These are phyloP conservation scores for Bubo scandiacus DNA, from an alignment of 2,113 vertebrate genomes.

Conservation along the genomic window DNA sequence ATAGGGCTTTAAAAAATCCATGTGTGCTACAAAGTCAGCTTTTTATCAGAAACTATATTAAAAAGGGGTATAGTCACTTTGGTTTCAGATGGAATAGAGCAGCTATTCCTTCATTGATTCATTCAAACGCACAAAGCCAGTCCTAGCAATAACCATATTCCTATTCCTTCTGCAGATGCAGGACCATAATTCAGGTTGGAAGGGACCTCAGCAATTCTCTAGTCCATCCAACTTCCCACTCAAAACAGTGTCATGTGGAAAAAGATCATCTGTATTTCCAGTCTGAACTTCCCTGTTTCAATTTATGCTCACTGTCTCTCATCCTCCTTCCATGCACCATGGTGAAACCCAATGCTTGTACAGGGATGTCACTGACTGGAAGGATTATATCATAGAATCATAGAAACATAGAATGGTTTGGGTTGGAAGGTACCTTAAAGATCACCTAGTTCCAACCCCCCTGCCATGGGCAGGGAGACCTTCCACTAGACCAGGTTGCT, in stretches of 20 bases:
- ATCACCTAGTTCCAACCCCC: no score
- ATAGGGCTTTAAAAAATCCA: not conserved
- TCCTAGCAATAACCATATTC: not conserved
- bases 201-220: not conserved
- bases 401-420: no score
- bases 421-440: no score
- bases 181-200: not conserved
- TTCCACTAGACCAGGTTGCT: no score
- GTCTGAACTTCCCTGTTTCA: not conserved
- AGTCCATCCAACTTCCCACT: not conserved
- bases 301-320: not conserved
- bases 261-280: not conserved
- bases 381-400: not conserved
- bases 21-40: fast-evolving
- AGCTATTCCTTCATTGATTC: not conserved
- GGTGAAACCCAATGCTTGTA: not conserved
- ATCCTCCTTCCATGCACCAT: not conserved
- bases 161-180: not conserved
- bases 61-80: not conserved
- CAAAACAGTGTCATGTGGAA: not conserved
- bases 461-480: no score
- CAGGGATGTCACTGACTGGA: not conserved
- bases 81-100: not conserved
- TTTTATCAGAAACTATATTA: not conserved
- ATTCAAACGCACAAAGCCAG: not conserved